Conservation (phyloP, 2,113 vertebrate genomes). For the Mesembrinibis cayennensis region DNA sequence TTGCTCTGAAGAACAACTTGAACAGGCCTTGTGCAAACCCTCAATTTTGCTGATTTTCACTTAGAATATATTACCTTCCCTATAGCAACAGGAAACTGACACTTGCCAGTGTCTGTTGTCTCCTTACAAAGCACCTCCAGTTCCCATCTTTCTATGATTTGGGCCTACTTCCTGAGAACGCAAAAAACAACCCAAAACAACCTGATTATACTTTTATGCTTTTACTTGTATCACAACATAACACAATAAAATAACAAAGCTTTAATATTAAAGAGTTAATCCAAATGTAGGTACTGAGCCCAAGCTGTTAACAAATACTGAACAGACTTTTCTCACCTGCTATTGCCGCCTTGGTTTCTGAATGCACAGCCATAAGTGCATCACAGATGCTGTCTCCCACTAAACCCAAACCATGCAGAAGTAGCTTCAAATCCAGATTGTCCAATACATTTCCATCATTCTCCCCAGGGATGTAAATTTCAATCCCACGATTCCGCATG, state of each 20-base stretch:
- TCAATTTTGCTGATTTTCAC: background rate
- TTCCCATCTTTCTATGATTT: background rate
- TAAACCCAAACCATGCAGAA: conserved; percentile 87
- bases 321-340: conserved; percentile 76
- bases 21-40: background rate
- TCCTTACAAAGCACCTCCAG: background rate
- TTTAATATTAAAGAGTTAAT: background rate
- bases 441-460: conserved; percentile 77
- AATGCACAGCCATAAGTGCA: conserved; percentile 84
- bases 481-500: conserved; percentile 96
- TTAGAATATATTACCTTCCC: background rate
- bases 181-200: background rate
- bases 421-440: conserved; percentile 84
- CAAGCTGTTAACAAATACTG: background rate
- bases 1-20: background rate
- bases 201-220: background rate
- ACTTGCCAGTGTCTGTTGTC: background rate
- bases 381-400: conserved; percentile 86
- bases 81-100: background rate
- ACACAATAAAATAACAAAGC: background rate
- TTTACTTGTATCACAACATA: background rate
- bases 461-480: conserved; percentile 90
- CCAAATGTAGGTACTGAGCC: background rate
- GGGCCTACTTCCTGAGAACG: background rate
- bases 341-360: conserved; percentile 78